Base-by-base conservation (phyloP, 1,140 invertebrate species). In the Aphelinus certus region DNA sequence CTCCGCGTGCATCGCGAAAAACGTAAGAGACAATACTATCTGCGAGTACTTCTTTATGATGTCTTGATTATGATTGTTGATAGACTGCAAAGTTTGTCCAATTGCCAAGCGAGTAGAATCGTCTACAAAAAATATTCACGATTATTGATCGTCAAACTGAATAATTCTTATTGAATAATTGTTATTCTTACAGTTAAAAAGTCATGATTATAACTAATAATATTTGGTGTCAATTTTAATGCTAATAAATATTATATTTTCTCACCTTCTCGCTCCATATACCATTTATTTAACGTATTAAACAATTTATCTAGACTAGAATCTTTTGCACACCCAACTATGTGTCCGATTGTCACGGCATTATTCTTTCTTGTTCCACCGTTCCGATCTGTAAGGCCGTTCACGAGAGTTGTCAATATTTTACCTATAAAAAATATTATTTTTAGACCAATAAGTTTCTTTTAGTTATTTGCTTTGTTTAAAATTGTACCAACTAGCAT, bases 1-100 rank as follows among this genome's bases (percentile, higher is more conserved):
- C 81, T 93, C 91, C 42, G 92, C 92, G 82, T 97, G 96, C 93
- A 96, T 97, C 26, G 95, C 96, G 78, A 97, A 92, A 83, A 97
- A 97, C 7, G 94, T 92, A 45, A 97, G 88, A 6, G 96, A 95
- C 78, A 97, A 89, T 48, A 96, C 89, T 51, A 93, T 87, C 45
- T 92, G 90, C n/a, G 93, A 91, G 82, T 96, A 93, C 76, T 93
- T 91, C 81, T 94, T 95, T 45, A 97, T 87, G 55, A 95, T 88
- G 66, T 97, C 96, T 71, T 94, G 92, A 87, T 94, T 95, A 62
- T 96, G 92, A 77, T 92, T 93, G 64, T 94, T 92, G 79, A 97
- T 93, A 0, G 95, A 92, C 76, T 95, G 93, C 4, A 97, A 88
- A 1, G 94, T 93, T 67, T 94, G 88, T 3, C 93, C 94, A 83